phyloP scores from a whole-genome alignment of 2,797 vertebrate species.

The Zalophus californianus region DNA sequence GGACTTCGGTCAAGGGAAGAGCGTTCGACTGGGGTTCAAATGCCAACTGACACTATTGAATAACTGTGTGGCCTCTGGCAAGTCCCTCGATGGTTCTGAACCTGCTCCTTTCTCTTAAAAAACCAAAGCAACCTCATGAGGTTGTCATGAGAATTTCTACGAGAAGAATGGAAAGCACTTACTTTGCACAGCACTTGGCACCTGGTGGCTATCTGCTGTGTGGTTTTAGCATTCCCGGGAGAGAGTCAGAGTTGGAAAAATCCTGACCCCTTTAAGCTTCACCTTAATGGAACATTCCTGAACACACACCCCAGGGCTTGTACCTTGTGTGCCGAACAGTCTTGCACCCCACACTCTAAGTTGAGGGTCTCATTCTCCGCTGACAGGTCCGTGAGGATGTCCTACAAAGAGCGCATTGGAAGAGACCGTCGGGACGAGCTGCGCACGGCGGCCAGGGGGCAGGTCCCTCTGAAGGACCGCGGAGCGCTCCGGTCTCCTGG shows the following conservation, averaged over 20 bases:
- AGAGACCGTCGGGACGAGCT: background rate
- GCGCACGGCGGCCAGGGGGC: accelerated
- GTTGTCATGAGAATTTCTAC: accelerated
- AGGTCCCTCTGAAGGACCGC: background rate
- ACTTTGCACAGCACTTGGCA: accelerated
- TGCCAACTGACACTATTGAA: background rate
- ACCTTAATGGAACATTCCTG: background rate
- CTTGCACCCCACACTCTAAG: slow-evolving; percentile 92
- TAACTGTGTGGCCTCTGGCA: background rate
- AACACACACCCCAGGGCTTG: background rate
- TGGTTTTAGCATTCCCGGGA: accelerated
- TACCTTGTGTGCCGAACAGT: slow-evolving; percentile 97
- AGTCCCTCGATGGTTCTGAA: background rate
- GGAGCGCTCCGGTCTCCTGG: accelerated
- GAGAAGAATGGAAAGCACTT: accelerated
- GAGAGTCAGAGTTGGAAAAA: background rate
- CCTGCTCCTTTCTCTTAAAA: background rate
- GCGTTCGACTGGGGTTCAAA: background rate
- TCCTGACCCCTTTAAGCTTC: background rate
- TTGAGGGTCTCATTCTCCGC: slow-evolving; percentile 95
- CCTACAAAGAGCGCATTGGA: slow-evolving; percentile 86
- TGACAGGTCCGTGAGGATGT: slow-evolving; percentile 96
- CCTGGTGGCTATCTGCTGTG: accelerated
- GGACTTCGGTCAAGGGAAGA: background rate
- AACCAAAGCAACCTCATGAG: background rate